Evolutionary conservation across 1,140 invertebrate species (phyloP).

Genomic region (Aphelenchoides fujianensis): DNA sequence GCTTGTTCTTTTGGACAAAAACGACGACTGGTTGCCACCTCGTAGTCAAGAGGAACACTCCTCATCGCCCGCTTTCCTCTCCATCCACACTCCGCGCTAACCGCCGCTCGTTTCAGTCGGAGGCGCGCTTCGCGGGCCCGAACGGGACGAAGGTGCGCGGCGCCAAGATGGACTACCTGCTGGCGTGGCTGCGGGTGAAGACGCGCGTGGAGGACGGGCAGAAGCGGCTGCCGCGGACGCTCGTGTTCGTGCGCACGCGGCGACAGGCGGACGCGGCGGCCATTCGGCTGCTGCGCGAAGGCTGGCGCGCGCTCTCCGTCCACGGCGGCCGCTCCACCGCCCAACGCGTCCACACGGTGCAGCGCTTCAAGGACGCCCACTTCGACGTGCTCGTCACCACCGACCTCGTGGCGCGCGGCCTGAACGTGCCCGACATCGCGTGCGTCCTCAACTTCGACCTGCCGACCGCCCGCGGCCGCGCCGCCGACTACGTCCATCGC

Average conservation of each 20-base stretch:
- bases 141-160: too few relatives aligned
- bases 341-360: background rate
- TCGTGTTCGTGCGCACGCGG: background rate
- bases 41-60: too few relatives aligned
- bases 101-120: too few relatives aligned
- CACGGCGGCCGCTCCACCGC: background rate
- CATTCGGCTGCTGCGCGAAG: background rate
- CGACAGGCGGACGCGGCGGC: background rate
- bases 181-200: too few relatives aligned
- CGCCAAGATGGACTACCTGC: too few relatives aligned
- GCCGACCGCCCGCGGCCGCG: background rate
- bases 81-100: too few relatives aligned
- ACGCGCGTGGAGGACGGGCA: too few relatives aligned
- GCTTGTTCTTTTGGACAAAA: too few relatives aligned
- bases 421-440: background rate
- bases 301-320: background rate
- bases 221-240: background rate
- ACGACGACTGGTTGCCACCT: too few relatives aligned
- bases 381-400: background rate
- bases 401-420: background rate
- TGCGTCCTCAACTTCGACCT: background rate
- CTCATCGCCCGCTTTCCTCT: too few relatives aligned
- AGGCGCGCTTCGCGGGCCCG: too few relatives aligned
- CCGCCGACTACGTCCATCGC: background rate
- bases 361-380: background rate